phyloP scores from a whole-genome alignment of 2,113 vertebrate species.

The Callipepla californica region DNA sequence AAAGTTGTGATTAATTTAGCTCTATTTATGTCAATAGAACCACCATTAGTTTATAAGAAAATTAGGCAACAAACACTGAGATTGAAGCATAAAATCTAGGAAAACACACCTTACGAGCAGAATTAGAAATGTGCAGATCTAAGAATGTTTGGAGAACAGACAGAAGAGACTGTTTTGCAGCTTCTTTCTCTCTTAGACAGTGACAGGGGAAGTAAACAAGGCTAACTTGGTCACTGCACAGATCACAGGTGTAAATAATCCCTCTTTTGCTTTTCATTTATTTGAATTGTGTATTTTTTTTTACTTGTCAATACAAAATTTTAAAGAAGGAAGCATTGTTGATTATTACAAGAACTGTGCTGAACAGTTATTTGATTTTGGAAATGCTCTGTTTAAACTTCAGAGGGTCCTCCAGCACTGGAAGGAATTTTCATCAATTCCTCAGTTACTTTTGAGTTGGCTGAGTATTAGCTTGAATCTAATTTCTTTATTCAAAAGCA shows the following conservation, averaged over 20 bases:
- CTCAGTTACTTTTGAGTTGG: neutral
- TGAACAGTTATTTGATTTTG: neutral
- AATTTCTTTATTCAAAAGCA: neutral
- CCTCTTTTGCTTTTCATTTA: accelerated
- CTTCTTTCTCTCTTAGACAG: neutral
- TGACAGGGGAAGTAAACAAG: neutral
- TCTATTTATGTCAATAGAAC: neutral
- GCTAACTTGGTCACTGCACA: accelerated
- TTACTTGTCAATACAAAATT: accelerated
- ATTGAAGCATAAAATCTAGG: neutral
- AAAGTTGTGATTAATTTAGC: neutral
- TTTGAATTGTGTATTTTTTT: neutral
- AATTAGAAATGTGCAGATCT: neutral
- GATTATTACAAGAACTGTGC: accelerated
- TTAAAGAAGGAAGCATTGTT: neutral
- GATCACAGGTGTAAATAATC: neutral
- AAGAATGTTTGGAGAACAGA: accelerated
- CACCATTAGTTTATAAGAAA: neutral
- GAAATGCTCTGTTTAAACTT: neutral
- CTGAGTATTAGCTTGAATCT: neutral
- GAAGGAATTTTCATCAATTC: neutral
- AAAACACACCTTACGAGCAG: neutral
- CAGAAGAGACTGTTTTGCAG: accelerated
- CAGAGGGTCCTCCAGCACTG: neutral
- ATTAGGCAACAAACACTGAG: neutral